Evolutionary conservation across 1,140 invertebrate species (phyloP).

Genomic region (Drosophila trapezifrons): DNA sequence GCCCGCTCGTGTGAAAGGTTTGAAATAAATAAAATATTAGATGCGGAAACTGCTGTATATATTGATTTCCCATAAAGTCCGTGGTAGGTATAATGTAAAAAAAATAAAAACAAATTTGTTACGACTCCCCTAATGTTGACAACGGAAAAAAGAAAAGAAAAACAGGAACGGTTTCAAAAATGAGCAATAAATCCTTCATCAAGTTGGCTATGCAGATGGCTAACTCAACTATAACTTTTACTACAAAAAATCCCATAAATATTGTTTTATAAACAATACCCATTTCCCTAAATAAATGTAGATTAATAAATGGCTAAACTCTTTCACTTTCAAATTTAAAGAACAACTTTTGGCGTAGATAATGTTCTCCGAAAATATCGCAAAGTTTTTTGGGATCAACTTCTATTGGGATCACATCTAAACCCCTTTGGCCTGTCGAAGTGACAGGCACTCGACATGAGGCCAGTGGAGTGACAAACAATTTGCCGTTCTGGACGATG

Average conservation of each 20-base stretch:
- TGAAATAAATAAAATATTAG: constrained; percentile 62
- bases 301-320: neutral
- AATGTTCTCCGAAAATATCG: neutral
- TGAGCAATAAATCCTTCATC: neutral
- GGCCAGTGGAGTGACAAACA: constrained; percentile 32
- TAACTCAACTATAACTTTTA: neutral
- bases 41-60: constrained; percentile 34
- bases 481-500: constrained; percentile 16
- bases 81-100: constrained; percentile 10
- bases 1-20: constrained; percentile 59
- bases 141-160: neutral
- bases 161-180: neutral
- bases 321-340: neutral
- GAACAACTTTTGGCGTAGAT: neutral
- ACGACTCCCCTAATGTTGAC: constrained; percentile 4
- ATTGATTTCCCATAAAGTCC: constrained; percentile 38
- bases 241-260: too few species aligned
- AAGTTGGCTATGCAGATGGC: neutral
- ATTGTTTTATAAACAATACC: neutral
- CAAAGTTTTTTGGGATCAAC: neutral
- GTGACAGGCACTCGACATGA: constrained; percentile 27
- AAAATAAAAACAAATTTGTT: constrained; percentile 10
- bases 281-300: too few species aligned
- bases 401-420: constrained; percentile 4
- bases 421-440: constrained; percentile 24